Evolutionary conservation across 2,113 vertebrate species (phyloP), one percentile per base, ranked within the genome.

Genomic region (Cepphus grylle): DNA sequence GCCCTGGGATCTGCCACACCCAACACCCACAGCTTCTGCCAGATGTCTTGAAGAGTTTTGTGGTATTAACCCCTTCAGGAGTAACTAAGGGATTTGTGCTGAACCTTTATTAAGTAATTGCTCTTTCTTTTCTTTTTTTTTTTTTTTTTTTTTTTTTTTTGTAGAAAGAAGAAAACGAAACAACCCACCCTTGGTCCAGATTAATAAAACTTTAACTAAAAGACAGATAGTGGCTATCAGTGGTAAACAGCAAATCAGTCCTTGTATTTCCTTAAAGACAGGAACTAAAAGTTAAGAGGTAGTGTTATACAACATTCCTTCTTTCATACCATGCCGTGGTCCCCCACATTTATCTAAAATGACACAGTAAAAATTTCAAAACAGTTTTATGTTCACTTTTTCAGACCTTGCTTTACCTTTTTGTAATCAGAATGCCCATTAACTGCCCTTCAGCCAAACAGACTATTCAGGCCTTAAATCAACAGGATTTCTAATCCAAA

Each of bases 21-120:
- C 99, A 98, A 98, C 98, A 98, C 98, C 98, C 98, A 98, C 97
- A 97, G 96, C 97, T 98, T 93, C 96, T 95, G 97, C 98, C 99
- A 99, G 98, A 99, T 99, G 99, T 98, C 98, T 98, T 97, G 80
- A 90, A 71, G 95, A 96, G 94, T 82, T 93, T 56, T 73, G 81
- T 11, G 5, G 25, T 52, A 52, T 98, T 98, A 98, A 98, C 98
- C 97, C 98, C 88, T 98, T 97, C 91, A 65, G 90, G 73, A 94
- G 74, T 20, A 58, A 55, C 82, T 15, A 53, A 49, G 27, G 40
- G 42, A 40, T 50, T 67, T 63, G 53, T 38, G 38, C 84, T 73
- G 22, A 49, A 43, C 11, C 8, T 63, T 67, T 65, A 29, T 11
- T 3, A 88, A 81, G 32, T 12, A 74, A 67, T 9, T 45, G n/a